Evolutionary conservation across 2,113 vertebrate genomes (phyloP), one percentile per base, ranked within the genome.

Genomic region (Coptodon rendalli): DNA sequence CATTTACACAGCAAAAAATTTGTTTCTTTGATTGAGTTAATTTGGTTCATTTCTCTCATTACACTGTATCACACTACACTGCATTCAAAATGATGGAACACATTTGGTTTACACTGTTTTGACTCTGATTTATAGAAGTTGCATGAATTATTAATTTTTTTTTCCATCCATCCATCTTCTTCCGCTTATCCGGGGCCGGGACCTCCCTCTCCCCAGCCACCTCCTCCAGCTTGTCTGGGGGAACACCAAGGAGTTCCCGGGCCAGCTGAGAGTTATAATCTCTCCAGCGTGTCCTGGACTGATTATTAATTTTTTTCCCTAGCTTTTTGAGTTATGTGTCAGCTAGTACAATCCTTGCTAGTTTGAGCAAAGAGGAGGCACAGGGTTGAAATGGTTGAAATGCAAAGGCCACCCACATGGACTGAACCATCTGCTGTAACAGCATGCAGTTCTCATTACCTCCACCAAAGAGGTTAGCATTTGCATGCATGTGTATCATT

Each of bases 141-240:
- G 68, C 22, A 27, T 27, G 12, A 73, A 27, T 27, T 16, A 27
- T 73, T 71, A 19, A 31, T 61, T 34, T 29, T 34, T 53, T 53
- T 73, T 45, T 43, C 14, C 40, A 31, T 17, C 27, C 5, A 59
- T 59, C 57, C 27, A 31, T 59, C 8, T 59, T 59, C 57, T 31
- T 59, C 14, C 2, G 0, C 57, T 59, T 59, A 59, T 31, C 27
- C 0, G 2, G 2, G 27, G 27, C 57, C 5, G 5, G 27, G 57
- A 59, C 27, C 53, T 24, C 53, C 57, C 27, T 59, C 27, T 59
- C 27, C 14, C 27, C 27, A 6, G 27, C 5, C 57, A 57, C 54
- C 54, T 57, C 54, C 54, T 57, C 56, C 57, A 59, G 57, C 27
- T 59, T 59, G 14, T 59, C 57, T 6, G 57, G 57, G 5, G 27